phyloP scores from a whole-genome alignment of 2,888 invertebrate species.

The Fragum fragum region DNA sequence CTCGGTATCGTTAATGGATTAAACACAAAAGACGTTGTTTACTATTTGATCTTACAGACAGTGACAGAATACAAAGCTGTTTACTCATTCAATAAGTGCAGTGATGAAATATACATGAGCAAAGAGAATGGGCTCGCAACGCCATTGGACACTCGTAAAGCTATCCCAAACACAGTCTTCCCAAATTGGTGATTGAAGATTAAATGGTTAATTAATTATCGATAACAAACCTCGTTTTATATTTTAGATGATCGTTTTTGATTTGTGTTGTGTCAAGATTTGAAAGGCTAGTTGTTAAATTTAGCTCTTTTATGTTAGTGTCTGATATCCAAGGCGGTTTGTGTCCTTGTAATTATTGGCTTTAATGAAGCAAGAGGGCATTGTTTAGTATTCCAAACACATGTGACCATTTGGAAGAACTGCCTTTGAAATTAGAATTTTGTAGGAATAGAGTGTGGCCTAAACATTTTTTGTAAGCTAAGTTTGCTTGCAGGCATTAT shows the following conservation, averaged over 20 bases:
- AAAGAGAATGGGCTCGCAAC: constrained; percentile 13
- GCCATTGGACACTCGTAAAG: constrained; percentile 4
- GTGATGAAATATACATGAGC: constrained; percentile 30
- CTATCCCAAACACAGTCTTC: neutral
- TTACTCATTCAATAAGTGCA: constrained; percentile 26
- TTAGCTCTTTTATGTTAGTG: neutral
- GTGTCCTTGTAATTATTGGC: too few species aligned
- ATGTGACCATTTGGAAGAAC: too few species aligned
- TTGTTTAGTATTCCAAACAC: too few species aligned
- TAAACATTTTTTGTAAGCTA: too few species aligned
- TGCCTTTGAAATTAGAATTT: too few species aligned
- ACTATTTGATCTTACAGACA: constrained; percentile 27
- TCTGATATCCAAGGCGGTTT: neutral
- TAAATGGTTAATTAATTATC: constrained; percentile 29
- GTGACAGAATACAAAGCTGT: constrained; percentile 8
- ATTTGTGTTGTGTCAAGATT: neutral
- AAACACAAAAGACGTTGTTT: constrained; percentile 18
- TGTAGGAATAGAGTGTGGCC: too few species aligned
- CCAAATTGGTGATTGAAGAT: neutral
- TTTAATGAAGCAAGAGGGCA: too few species aligned
- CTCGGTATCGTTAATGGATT: neutral
- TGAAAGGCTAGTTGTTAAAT: neutral
- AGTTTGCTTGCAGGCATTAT: too few species aligned
- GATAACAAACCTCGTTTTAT: constrained; percentile 19
- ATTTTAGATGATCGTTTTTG: constrained; percentile 10